phyloP scores from a whole-genome alignment of 2,113 vertebrate species.

The pig (Sus scrofa) region DNA sequence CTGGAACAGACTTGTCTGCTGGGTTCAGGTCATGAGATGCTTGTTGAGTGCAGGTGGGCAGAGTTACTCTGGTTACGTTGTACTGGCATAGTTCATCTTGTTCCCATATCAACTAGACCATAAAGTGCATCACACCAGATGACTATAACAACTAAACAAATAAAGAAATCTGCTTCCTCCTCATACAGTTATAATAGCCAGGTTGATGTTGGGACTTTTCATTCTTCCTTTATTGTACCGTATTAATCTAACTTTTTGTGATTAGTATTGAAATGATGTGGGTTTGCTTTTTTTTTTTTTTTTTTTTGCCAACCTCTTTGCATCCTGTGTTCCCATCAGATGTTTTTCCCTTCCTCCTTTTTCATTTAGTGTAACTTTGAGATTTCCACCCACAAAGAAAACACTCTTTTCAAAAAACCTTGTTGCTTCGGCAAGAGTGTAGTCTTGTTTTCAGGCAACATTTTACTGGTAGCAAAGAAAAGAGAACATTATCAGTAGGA shows the following conservation, averaged over 20 bases:
- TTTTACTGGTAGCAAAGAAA: conserved; percentile 25
- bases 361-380: conserved; percentile 39
- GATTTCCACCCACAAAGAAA: conserved; percentile 36
- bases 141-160: background rate
- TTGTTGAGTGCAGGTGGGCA: background rate
- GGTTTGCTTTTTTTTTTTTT: background rate
- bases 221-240: background rate
- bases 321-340: background rate
- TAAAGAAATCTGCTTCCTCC: background rate
- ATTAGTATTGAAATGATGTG: background rate
- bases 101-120: background rate
- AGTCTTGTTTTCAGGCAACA: conserved; percentile 45
- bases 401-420: conserved; percentile 24
- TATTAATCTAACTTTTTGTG: conserved; percentile 38
- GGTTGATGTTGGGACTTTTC: background rate
- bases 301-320: background rate
- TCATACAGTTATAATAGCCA: background rate
- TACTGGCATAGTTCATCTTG: background rate
- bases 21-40: background rate
- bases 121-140: background rate
- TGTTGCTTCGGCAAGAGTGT: conserved; percentile 52
- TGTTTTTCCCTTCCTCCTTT: conserved; percentile 18
- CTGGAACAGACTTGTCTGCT: background rate
- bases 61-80: background rate
- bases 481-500: background rate